Base-by-base conservation (phyloP, 2,113 vertebrate species). In the Vulpes ferrilata region DNA sequence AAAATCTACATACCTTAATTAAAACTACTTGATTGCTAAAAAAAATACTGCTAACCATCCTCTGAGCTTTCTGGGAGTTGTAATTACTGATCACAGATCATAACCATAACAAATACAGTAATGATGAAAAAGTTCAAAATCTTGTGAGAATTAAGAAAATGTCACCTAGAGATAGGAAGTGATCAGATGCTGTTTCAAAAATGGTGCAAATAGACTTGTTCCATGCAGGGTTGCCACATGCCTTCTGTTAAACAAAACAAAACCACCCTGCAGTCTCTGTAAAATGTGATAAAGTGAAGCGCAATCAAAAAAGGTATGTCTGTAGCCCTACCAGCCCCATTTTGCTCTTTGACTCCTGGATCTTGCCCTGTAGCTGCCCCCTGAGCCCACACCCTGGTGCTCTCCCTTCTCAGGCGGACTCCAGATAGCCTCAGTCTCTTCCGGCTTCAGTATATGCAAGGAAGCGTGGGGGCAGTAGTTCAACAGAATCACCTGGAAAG, bases 401-500 rank as follows among this genome's bases (percentile, higher is more conserved):
- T 38, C 25, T 92, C 48, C 80, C 20, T 76, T 90, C 57, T 90
- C 57, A 65, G 43, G 57, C 67, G 35, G 67, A 30, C 27, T 38
- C 22, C 48, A 92, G 27, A 25, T 32, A 85, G 57, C 17, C 35
- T 94, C 79, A 35, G 71, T 69, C 80, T 94, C 79, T 81, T 78
- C 43, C 2, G 62, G 73, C 23, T 62, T 83, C 67, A 79, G 51
- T 62, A 65, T 12, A 17, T 87, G 73, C 11, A 17, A 69, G 62
- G 38, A 82, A 12, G 43, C 25, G 38, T 15, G 23, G 65, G 11
- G 23, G 5, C 80, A 76, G 13, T 53, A 55, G 43, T 59, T 88
- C 23, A 32, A 48, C 35, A 82, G 27, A 86, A 71, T 95, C 78
- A 96, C 76, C 71, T 93, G 85, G 57, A 84, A 74, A 73, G 19